Percentiles rank a stretch among this genome's conserved stretches.
phyloP scores from a whole-genome alignment of 2,113 vertebrate species.

The Ursus arctos region DNA sequence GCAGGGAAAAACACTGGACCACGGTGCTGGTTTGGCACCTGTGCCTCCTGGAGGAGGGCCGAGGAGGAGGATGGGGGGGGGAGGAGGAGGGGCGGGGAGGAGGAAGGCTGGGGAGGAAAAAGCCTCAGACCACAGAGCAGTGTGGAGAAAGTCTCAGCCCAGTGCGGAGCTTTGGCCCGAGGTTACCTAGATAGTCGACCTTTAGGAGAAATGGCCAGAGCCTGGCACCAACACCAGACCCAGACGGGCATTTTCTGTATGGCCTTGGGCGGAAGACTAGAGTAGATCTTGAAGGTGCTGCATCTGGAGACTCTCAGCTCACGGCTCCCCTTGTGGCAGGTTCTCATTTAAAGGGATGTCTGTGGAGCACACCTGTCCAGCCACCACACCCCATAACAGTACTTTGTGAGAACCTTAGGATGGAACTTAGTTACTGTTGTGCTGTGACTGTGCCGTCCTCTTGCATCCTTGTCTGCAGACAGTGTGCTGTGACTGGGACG shows the following conservation, averaged over 20 bases:
- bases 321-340: no score
- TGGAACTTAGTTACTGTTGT: not conserved
- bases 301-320: not conserved
- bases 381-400: rapidly evolving
- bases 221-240: not conserved
- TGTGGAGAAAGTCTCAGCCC: not conserved
- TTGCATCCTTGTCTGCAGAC: not conserved
- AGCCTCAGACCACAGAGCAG: not conserved
- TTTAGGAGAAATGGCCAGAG: not conserved
- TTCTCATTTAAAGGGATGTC: not conserved
- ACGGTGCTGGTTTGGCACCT: not conserved
- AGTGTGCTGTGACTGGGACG: not conserved
- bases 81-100: not conserved
- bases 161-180: not conserved
- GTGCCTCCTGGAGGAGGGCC: not conserved
- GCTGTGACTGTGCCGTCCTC: not conserved
- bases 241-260: not conserved
- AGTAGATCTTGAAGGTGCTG: not conserved
- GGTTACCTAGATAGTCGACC: not conserved
- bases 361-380: not conserved
- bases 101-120: not conserved
- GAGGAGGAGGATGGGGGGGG: not conserved
- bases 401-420: not conserved
- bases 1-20: no score
- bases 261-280: no score